A percentile compares a stretch with the other conserved stretches of the same genome.
Evolutionary conservation across 2,888 invertebrate species (phyloP).

Genomic region (Cosmopolites sordidus): DNA sequence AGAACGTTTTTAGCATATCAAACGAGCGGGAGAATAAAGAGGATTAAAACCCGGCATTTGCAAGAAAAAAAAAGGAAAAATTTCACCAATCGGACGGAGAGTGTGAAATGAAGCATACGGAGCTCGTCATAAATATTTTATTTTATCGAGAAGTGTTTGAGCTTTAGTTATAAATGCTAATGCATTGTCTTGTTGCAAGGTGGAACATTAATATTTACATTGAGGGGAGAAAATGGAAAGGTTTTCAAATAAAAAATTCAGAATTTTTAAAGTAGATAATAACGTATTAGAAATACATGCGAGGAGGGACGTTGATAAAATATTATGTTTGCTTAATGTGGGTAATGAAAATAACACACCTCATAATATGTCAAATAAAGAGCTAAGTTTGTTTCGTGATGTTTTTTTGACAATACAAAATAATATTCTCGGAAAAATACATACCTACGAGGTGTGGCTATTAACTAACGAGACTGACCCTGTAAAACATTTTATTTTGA

Average conservation of each 20-base stretch:
- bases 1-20: conserved; percentile 39
- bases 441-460: no score
- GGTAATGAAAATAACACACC: no score
- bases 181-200: conserved; percentile 34
- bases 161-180: conserved; percentile 45
- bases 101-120: conserved; percentile 39
- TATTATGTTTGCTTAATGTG: no score
- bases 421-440: no score
- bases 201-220: conserved; percentile 9
- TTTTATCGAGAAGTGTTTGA: conserved; percentile 43
- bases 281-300: no score
- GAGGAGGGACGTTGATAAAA: no score
- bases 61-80: conserved; percentile 28
- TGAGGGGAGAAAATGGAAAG: background rate
- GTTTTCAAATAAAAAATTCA: conserved; percentile 2
- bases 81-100: conserved; percentile 28
- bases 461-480: no score
- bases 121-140: conserved; percentile 44
- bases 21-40: conserved; percentile 34
- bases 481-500: no score
- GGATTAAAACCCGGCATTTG: conserved; percentile 39
- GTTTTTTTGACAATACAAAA: no score
- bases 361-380: no score
- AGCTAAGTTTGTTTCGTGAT: no score
- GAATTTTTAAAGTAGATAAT: background rate